Percentiles rank a stretch among this genome's conserved stretches.
Conservation (phyloP, 2,888 invertebrate species). For the Drosophila longiperda region DNA sequence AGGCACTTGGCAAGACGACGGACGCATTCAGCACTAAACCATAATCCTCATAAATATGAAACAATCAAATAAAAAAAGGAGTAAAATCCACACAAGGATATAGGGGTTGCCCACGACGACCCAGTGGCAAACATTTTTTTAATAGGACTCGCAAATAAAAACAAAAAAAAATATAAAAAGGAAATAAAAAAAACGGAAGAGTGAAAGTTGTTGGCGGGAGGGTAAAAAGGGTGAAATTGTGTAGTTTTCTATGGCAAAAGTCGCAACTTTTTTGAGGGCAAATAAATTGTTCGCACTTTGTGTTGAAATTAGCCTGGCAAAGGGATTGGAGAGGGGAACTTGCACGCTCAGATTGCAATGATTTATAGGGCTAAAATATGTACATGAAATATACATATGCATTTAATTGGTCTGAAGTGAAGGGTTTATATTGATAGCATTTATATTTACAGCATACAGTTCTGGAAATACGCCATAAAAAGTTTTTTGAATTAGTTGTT, state of each 20-base stretch:
- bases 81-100: constrained; percentile 40
- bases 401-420: not conserved
- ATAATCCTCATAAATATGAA: constrained; percentile 79
- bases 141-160: constrained; percentile 41
- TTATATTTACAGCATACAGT: not conserved
- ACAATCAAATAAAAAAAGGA: constrained; percentile 75
- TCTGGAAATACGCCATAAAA: not conserved
- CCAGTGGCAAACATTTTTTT: constrained; percentile 54
- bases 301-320: constrained; percentile 60
- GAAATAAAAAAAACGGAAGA: constrained; percentile 28
- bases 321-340: constrained; percentile 23
- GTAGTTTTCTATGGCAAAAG: constrained; percentile 50
- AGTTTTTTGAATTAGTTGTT: not conserved
- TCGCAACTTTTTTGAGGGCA: constrained; percentile 42
- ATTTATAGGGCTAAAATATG: constrained; percentile 44
- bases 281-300: constrained; percentile 67
- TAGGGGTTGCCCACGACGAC: constrained; percentile 40
- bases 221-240: constrained; percentile 63
- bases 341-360: constrained; percentile 31
- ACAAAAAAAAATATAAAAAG: constrained; percentile 10
- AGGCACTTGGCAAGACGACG: constrained; percentile 35
- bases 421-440: not conserved
- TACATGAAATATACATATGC: constrained; percentile 7
- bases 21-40: constrained; percentile 56
- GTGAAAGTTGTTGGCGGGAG: constrained; percentile 48